Conservation (phyloP, 2,113 vertebrate species). For the Eudyptes chrysolophus region DNA sequence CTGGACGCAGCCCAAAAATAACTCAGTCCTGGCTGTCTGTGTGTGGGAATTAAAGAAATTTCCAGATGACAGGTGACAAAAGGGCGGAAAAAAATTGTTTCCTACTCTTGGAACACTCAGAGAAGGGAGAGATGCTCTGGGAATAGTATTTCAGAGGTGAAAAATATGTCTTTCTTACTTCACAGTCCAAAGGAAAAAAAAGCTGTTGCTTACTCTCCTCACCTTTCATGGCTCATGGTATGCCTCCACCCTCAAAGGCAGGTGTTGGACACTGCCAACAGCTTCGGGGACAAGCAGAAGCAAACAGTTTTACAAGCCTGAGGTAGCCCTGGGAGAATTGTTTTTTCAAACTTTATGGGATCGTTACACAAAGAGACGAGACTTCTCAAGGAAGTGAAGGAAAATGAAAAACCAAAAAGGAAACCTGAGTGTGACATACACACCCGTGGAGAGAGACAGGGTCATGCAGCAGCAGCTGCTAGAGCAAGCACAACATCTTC, state of each 20-base stretch:
- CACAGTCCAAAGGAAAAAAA: neutral
- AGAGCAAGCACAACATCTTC: neutral
- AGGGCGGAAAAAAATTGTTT: neutral
- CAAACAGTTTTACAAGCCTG: neutral
- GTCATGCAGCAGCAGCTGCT: neutral
- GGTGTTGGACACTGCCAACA: neutral
- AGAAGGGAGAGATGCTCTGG: neutral
- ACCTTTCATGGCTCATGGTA: neutral
- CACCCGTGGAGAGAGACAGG: neutral
- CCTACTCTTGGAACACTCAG: neutral
- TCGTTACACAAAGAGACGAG: neutral
- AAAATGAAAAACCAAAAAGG: neutral
- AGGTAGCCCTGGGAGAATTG: neutral
- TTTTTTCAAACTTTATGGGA: neutral
- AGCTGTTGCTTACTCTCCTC: neutral
- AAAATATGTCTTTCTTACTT: neutral
- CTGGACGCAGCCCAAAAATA: neutral
- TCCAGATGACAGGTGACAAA: neutral
- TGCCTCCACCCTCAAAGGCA: neutral
- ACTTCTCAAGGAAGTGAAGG: neutral
- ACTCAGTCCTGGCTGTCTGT: neutral
- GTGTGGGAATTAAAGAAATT: neutral
- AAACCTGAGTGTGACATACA: neutral
- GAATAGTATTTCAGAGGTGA: neutral
- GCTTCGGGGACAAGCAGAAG: neutral